Evolutionary conservation across 2,113 vertebrate species (phyloP), one percentile per base, ranked within the genome.

Genomic region (Triplophysa rosa): DNA sequence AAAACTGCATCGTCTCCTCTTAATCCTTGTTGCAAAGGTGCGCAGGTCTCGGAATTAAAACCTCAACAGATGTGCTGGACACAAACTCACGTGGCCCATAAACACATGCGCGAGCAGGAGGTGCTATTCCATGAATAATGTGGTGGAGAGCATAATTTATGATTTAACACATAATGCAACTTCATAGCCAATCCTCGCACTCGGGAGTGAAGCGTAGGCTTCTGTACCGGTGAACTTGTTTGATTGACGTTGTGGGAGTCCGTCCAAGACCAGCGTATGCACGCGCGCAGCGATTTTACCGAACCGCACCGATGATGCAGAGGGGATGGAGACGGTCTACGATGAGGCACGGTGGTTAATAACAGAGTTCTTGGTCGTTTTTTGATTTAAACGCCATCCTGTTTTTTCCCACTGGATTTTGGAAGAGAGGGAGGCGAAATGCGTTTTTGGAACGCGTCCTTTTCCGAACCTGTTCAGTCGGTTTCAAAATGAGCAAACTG

Each of bases 181-280:
- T 80, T 80, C 37, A 73, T 64, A 80, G 40, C 69, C 69, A 80
- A 73, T 80, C 69, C 47, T 67, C 42, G 58, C 64, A 24, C 66
- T 68, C 56, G 52, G 23, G 78, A 56, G 68, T 29, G 71, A 74
- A 65, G 79, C 80, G 80, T 67, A 65, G 56, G 40, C 19, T 8
- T 37, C 59, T 24, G 40, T 77, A 19, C 74, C 74, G 63, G 67
- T 82, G 73, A 82, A 71, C 74, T 77, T 82, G 73, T 82, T 64
- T 92, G 91, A 92, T 90, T 91, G 90, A 91, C 91, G 81, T 88
- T 64, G 86, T 61, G 59, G 87, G 88, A 86, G 85, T 90, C 90
- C 89, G 87, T 81, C 81, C 77, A 78, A 79, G 89, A 90, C 88
- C 83, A 85, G 85, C 88, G 84, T 86, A 80, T 86, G 54, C 86